phyloP scores from a whole-genome alignment of 2,113 vertebrate genomes.

The Silurus glanis region DNA sequence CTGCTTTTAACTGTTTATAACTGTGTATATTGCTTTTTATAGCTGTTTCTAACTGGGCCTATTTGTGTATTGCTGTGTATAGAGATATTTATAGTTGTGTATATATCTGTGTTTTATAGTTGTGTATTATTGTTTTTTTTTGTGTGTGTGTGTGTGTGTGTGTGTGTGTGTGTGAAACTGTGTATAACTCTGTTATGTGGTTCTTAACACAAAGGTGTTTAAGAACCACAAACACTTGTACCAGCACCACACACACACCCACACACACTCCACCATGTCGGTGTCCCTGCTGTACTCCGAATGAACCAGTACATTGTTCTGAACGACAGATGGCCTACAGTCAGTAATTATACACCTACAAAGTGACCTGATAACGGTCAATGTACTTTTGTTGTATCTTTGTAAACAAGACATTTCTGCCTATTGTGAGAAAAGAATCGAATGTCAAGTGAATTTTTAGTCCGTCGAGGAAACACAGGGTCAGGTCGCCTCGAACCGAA shows the following conservation, averaged over 20 bases:
- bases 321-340: constrained; percentile 3
- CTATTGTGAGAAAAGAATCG: background rate
- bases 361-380: constrained; percentile 17
- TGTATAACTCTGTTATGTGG: too few species aligned
- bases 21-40: too few species aligned
- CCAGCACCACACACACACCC: background rate
- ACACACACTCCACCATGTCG: background rate
- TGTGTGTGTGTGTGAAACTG: too few species aligned
- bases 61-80: too few species aligned
- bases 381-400: constrained; percentile 8
- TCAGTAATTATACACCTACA: constrained; percentile 21
- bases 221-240: background rate
- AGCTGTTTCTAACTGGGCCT: too few species aligned
- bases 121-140: too few species aligned
- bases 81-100: too few species aligned
- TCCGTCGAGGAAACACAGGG: background rate
- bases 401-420: background rate
- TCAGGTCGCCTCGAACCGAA: background rate
- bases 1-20: background rate
- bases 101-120: too few species aligned
- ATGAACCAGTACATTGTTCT: background rate
- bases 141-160: too few species aligned
- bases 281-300: background rate
- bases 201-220: background rate
- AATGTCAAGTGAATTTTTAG: background rate